Evolutionary conservation across 2,888 invertebrate genomes (phyloP).

Genomic region (Nomada lathburiana): DNA sequence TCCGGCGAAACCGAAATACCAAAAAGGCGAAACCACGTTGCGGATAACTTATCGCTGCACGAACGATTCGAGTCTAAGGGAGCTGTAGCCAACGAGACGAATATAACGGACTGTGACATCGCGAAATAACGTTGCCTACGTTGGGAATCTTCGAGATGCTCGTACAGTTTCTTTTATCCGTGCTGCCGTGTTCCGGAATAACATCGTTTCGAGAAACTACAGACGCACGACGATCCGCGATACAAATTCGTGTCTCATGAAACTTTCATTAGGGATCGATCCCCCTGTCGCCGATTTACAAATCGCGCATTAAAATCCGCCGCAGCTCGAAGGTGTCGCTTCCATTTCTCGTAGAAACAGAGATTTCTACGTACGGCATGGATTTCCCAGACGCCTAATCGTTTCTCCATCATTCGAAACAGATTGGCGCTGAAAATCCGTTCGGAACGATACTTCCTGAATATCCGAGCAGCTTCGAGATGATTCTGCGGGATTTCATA

Average conservation of each 20-base stretch:
- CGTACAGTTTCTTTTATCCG: conserved; percentile 23
- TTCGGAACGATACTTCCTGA: not conserved
- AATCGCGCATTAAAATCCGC: conserved; percentile 20
- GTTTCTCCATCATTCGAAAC: conserved; percentile 3
- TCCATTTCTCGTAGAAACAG: not conserved
- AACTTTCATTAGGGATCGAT: conserved; percentile 41
- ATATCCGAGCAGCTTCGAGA: too few relatives aligned
- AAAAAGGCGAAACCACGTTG: not conserved
- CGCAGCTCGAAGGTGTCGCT: not conserved
- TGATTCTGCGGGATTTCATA: not conserved
- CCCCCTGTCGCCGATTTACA: conserved; percentile 21
- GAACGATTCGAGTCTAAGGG: not conserved
- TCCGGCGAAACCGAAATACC: too few relatives aligned
- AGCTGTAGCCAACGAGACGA: conserved; percentile 27
- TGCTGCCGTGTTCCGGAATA: not conserved
- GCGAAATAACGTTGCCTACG: conserved; percentile 29
- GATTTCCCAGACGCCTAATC: conserved; percentile 4
- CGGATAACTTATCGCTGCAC: not conserved
- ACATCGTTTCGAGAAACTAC: not conserved
- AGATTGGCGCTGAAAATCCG: not conserved
- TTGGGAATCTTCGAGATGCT: conserved; percentile 4
- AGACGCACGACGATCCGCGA: not conserved
- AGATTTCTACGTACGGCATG: not conserved
- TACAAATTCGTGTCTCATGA: conserved; percentile 40
- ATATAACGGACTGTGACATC: conserved; percentile 30